Evolutionary conservation across 2,113 vertebrate species (phyloP).

Genomic region (Synodontis membranacea): DNA sequence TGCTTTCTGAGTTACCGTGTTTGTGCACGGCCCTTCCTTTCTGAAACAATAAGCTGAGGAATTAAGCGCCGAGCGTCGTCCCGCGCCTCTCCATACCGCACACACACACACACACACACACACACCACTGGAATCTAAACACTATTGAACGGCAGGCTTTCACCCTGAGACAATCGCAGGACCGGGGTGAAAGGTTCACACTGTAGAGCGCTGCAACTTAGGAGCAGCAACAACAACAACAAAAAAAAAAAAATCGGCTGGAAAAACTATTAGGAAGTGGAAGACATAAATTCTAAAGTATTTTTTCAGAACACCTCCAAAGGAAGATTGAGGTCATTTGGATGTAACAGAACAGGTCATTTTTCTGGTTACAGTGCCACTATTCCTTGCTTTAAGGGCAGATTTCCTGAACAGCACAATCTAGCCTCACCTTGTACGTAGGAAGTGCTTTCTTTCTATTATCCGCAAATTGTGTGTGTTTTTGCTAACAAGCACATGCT

Average conservation of each 20-base stretch:
- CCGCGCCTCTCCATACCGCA: background rate
- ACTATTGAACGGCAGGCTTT: slow-evolving; percentile 66
- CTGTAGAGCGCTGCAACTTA: slow-evolving; percentile 69
- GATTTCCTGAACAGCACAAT: slow-evolving; percentile 77
- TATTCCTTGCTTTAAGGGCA: slow-evolving; percentile 81
- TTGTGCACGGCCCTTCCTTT: slow-evolving; percentile 92
- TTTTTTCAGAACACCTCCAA: slow-evolving; percentile 72
- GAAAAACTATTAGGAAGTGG: slow-evolving; percentile 82
- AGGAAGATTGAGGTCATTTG: slow-evolving; percentile 82
- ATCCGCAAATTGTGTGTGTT: slow-evolving; percentile 67
- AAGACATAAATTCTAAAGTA: slow-evolving; percentile 78
- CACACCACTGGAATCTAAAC: slow-evolving; percentile 47
- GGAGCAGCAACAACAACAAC: slow-evolving; percentile 22
- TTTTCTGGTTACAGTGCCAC: slow-evolving; percentile 74
- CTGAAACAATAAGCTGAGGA: slow-evolving; percentile 89
- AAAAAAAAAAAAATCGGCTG: slow-evolving; percentile 69
- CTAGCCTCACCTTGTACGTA: slow-evolving; percentile 74
- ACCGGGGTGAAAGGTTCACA: slow-evolving; percentile 70
- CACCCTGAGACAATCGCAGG: slow-evolving; percentile 72
- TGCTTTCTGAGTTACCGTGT: slow-evolving; percentile 85
- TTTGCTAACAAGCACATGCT: slow-evolving; percentile 59
- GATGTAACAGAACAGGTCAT: slow-evolving; percentile 75
- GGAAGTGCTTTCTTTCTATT: slow-evolving; percentile 72
- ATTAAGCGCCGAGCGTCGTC: slow-evolving; percentile 64
- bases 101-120: slow-evolving; percentile 19